Evolutionary conservation across 2,797 vertebrate species (phyloP).

Genomic region (Dryobates pubescens): DNA sequence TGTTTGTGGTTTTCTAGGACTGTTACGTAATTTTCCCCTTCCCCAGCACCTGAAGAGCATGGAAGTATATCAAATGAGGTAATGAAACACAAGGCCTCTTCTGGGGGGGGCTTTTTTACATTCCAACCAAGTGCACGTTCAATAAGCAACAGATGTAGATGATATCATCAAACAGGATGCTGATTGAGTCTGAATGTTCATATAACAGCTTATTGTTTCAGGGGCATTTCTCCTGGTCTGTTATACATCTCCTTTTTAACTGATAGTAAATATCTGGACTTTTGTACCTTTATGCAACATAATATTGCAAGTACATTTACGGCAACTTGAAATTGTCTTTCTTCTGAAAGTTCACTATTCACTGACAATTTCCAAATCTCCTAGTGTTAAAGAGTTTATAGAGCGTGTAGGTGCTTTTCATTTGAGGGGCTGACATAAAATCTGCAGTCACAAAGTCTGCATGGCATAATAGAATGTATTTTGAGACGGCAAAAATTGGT

Average conservation of each 20-base stretch:
- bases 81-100: neutral
- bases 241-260: neutral
- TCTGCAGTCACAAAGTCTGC: neutral
- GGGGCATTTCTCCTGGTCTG: neutral
- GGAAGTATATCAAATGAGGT: neutral
- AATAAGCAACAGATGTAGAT: conserved; percentile 20
- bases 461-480: neutral
- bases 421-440: neutral
- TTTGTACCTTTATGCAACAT: neutral
- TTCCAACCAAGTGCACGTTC: neutral
- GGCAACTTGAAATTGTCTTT: neutral
- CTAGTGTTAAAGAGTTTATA: neutral
- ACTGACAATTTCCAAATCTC: neutral
- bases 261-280: neutral
- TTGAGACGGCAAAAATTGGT: neutral
- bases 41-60: neutral
- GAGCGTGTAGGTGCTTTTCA: neutral
- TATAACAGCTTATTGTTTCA: neutral
- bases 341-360: neutral
- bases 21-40: neutral
- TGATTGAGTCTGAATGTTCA: neutral
- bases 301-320: neutral
- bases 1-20: neutral
- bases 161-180: neutral
- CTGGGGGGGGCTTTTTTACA: neutral